phyloP scores from a whole-genome alignment of 2,113 vertebrate species.

The Corvus cornix region DNA sequence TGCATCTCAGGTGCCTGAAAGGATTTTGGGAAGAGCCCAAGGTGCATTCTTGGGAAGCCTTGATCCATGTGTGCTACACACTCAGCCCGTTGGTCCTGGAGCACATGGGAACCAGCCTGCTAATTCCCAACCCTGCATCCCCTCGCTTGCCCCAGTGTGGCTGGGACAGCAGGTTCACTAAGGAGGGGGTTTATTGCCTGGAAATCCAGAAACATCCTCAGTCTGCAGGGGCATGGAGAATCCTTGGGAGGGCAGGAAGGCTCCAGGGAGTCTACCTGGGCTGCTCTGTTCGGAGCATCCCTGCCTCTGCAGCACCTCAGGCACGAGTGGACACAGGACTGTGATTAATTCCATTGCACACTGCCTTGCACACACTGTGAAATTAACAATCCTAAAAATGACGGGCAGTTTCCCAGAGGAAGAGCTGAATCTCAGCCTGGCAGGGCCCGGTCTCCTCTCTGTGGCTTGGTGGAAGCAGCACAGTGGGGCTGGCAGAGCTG shows the following conservation, averaged over 20 bases:
- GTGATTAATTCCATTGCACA: neutral
- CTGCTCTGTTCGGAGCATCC: neutral
- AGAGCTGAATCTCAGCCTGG: neutral
- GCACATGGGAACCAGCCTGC: fast-evolving
- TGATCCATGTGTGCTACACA: neutral
- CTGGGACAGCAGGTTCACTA: neutral
- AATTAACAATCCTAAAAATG: neutral
- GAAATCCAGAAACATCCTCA: neutral
- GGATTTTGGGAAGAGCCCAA: neutral
- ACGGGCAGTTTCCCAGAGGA: neutral
- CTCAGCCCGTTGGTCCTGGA: fast-evolving
- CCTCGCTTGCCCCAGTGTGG: fast-evolving
- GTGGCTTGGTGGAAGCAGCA: neutral
- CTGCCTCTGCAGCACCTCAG: neutral
- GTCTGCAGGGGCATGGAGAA: neutral
- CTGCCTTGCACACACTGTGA: neutral
- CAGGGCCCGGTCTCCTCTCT: neutral
- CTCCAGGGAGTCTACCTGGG: neutral
- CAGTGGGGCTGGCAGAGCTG: neutral
- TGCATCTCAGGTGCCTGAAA: neutral
- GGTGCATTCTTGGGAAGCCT: neutral
- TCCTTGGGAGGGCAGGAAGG: neutral
- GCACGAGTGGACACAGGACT: neutral
- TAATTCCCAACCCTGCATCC: neutral
- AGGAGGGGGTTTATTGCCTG: neutral